phyloP scores from a whole-genome alignment of 2,888 invertebrate species.

The Alloscopus bannaensis region DNA sequence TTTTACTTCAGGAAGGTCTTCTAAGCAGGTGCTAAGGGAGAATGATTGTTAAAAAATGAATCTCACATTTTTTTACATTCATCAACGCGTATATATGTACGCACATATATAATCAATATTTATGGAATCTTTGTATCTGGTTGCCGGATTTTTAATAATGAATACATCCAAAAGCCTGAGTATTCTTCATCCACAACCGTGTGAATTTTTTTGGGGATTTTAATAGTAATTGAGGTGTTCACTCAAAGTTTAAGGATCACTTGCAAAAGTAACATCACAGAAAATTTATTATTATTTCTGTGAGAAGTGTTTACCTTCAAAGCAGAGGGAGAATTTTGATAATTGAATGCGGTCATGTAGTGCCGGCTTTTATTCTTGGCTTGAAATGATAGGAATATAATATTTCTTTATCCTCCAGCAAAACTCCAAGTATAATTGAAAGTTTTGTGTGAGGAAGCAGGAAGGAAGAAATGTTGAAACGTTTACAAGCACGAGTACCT shows the following conservation, averaged over 20 bases:
- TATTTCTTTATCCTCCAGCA: background rate
- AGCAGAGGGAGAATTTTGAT: background rate
- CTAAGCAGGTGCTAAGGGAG: conserved; percentile 3
- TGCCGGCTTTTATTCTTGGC: no score
- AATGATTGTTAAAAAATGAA: conserved; percentile 18
- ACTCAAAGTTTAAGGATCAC: background rate
- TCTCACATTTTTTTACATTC: conserved; percentile 39
- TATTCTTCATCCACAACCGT: conserved; percentile 32
- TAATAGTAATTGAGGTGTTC: conserved; percentile 12
- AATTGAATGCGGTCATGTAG: conserved; percentile 19
- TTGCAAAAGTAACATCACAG: background rate
- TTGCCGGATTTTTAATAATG: no score
- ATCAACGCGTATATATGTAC: no score
- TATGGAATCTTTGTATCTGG: no score
- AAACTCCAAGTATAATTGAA: background rate
- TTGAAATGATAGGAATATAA: no score
- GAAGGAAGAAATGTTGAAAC: conserved; percentile 14
- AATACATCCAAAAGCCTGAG: no score
- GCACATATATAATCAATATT: no score
- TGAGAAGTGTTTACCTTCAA: background rate
- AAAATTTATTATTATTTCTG: conserved; percentile 1
- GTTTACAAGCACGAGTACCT: background rate
- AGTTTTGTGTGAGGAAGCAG: conserved; percentile 18
- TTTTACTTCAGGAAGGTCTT: conserved; percentile 22
- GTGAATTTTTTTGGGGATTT: conserved; percentile 49